These are phyloP conservation scores for Elegia similella DNA, from an alignment of 2,888 invertebrate species.

Conservation along the genomic window DNA sequence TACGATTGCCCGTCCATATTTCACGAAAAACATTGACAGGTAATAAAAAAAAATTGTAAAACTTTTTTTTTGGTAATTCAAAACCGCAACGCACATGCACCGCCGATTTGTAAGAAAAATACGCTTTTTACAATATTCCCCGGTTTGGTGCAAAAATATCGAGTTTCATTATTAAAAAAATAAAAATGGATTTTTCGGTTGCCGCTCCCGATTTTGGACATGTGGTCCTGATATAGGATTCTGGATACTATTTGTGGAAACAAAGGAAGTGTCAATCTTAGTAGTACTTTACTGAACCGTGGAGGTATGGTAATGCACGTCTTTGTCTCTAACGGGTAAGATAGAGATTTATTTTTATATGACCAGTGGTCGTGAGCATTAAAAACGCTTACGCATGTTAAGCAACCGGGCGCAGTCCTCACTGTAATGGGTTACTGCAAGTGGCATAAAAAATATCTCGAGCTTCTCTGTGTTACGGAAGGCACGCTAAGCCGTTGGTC, in stretches of 20 bases:
- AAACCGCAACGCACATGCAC: constrained; percentile 69
- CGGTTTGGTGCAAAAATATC: constrained; percentile 75
- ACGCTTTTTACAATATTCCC: constrained; percentile 69
- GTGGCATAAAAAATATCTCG: too few species aligned
- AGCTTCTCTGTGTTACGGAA: too few species aligned
- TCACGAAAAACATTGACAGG: constrained; percentile 51
- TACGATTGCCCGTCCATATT: constrained; percentile 61
- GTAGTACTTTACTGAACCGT: neutral
- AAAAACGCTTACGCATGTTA: too few species aligned
- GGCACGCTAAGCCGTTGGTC: too few species aligned
- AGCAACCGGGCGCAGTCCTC: too few species aligned
- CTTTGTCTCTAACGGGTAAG: too few species aligned
- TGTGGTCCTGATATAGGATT: constrained; percentile 61
- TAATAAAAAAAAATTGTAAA: constrained; percentile 47
- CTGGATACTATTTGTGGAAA: constrained; percentile 8
- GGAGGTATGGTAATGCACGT: neutral
- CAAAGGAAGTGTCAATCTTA: constrained; percentile 11
- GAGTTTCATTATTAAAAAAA: constrained; percentile 45
- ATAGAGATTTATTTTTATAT: too few species aligned
- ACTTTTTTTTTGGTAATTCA: constrained; percentile 53
- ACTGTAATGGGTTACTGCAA: too few species aligned
- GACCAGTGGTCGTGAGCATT: too few species aligned
- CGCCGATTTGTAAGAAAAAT: constrained; percentile 66
- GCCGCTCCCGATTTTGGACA: constrained; percentile 58
- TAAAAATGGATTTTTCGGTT: constrained; percentile 53